These are phyloP conservation scores for Macquaria ambigua DNA, from an alignment of 2,113 vertebrate genomes.

Conservation along the genomic window DNA sequence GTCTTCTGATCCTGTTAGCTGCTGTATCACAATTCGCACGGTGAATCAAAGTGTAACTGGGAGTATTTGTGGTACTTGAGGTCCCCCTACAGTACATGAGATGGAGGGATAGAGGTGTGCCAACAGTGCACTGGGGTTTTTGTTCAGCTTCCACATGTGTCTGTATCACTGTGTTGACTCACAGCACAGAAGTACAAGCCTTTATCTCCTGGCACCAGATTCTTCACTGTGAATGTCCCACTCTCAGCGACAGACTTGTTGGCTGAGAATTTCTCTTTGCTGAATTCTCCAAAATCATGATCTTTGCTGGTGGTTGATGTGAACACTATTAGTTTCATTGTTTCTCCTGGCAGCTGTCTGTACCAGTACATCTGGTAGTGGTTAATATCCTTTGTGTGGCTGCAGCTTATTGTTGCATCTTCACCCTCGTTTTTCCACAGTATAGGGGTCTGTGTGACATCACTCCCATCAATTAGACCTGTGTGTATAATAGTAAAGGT, in stretches of 20 bases:
- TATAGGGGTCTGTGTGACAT: background rate
- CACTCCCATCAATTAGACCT: background rate
- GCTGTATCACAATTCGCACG: too few species aligned
- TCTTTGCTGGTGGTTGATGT: too few species aligned
- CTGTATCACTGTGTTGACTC: slow-evolving; percentile 4
- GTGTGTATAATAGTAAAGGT: background rate
- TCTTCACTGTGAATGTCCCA: slow-evolving; percentile 39
- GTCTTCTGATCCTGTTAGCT: too few species aligned
- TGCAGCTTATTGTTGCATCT: background rate
- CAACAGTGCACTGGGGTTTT: slow-evolving; percentile 9
- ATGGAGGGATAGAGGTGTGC: too few species aligned
- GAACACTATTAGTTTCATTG: too few species aligned
- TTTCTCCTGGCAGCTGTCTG: too few species aligned
- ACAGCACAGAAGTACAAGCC: slow-evolving; percentile 55
- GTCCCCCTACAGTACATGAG: background rate
- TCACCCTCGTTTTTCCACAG: background rate
- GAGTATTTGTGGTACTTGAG: background rate
- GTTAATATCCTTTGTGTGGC: background rate
- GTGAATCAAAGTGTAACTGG: too few species aligned
- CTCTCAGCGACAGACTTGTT: background rate
- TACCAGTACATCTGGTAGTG: too few species aligned
- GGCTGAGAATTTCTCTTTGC: slow-evolving; percentile 29
- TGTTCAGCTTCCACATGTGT: slow-evolving; percentile 9
- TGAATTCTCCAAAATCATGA: slow-evolving; percentile 13
- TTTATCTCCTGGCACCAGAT: slow-evolving; percentile 31